Conservation (phyloP, 1,140 invertebrate species). For the Paraescarpia echinospica region DNA sequence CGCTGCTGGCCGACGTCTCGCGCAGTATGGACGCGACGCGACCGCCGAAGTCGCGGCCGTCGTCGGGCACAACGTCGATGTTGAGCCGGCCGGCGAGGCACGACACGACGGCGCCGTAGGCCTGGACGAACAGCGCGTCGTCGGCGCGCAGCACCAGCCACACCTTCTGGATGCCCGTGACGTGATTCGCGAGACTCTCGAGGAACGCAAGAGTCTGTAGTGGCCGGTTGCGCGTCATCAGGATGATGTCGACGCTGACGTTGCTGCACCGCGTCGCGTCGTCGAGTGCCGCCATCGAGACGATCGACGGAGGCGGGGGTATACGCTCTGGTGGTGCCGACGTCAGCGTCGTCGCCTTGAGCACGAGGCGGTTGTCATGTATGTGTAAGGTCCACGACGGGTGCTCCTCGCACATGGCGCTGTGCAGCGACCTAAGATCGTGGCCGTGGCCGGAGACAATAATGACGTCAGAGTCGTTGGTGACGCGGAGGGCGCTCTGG, state of each 20-base stretch:
- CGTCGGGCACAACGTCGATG: background rate
- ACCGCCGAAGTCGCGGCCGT: background rate
- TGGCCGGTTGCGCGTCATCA: constrained; percentile 22
- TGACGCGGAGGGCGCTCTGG: background rate
- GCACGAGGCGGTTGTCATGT: background rate
- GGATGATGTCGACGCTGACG: constrained; percentile 17
- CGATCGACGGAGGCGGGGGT: background rate
- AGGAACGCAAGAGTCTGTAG: constrained; percentile 21
- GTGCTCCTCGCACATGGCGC: background rate
- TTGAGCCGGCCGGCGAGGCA: background rate
- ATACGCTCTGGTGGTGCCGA: background rate
- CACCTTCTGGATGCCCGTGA: constrained; percentile 16
- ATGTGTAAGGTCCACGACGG: background rate
- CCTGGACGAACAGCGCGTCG: constrained; percentile 6
- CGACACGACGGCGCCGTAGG: background rate
- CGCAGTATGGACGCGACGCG: background rate
- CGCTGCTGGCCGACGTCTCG: background rate
- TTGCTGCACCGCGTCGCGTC: background rate
- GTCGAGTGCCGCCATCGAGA: background rate
- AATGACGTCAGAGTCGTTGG: background rate
- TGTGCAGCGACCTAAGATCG: background rate
- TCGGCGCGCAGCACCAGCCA: constrained; percentile 18
- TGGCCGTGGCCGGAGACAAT: background rate
- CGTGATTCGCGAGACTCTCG: constrained; percentile 9
- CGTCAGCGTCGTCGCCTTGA: background rate